Base-by-base conservation (phyloP, 1,140 invertebrate species). In the Pachyrhynchus sulphureomaculatus region DNA sequence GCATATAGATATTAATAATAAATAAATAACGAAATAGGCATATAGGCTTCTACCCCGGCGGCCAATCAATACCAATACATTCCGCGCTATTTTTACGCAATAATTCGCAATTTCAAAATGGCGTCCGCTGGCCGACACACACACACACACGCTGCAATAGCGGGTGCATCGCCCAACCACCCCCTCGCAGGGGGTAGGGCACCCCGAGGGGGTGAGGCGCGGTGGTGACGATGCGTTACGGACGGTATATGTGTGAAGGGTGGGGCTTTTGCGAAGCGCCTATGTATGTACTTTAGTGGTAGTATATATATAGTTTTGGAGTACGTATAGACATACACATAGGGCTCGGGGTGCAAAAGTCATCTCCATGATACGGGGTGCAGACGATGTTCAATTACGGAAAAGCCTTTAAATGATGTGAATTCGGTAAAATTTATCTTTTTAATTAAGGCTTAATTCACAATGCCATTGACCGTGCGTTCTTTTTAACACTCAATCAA, bases 51-150 rank as follows among this genome's bases (percentile, higher is more conserved):
- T 15, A 21, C 41, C 41, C 41, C 20, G n/a, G 15, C 37, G 15
- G 9, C 13, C 52, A 37, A 55, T 55, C 52, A 44, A 55, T 55
- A 55, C 39, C 41, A 47, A 55, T 56, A 37, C 54, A 56, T 56
- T 56, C 42, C 54, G 42, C 54, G 54, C 44, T 45, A 56, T 56
- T 56, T 56, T 56, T 56, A 56, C 42, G 54, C 54, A 56, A 56
- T 56, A 56, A 56, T 56, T 56, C 54, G 54, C 54, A 56, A 41
- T 45, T 56, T 56, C 54, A 56, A 56, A 45, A 56, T 56, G 54
- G 54, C 54, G 54, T 26, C 54, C 54, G 54, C 9, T 56, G 42
- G 54, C 54, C 54, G 41, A 33, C 52, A 55, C 52, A 52, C 47
- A 49, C 32, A 52, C 15, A n/a, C n/a, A n/a, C n/a, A n/a, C n/a